Evolutionary conservation across 2,888 invertebrate species (phyloP).

Genomic region (Thecocarcelia acutangulata): DNA sequence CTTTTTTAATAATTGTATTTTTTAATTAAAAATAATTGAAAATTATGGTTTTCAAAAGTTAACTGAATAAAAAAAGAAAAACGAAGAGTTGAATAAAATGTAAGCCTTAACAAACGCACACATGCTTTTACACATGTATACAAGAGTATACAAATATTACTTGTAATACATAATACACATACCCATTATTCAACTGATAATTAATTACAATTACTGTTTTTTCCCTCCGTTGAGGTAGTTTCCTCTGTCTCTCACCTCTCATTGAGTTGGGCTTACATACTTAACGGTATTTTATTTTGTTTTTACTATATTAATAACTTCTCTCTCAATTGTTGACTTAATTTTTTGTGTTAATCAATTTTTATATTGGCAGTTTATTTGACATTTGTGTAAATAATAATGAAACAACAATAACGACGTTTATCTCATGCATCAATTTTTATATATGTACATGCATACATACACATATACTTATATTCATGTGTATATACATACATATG

Average conservation of each 20-base stretch:
- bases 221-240: neutral
- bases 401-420: conserved; percentile 28
- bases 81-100: too few species aligned
- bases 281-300: conserved; percentile 40
- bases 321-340: conserved; percentile 17
- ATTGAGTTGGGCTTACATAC: conserved; percentile 20
- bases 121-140: neutral
- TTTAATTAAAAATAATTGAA: conserved; percentile 58
- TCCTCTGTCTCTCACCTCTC: conserved; percentile 32
- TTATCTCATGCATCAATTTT: conserved; percentile 24
- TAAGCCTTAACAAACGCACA: too few species aligned
- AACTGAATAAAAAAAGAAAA: conserved; percentile 12
- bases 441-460: neutral
- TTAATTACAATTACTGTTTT: conserved; percentile 57
- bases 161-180: neutral
- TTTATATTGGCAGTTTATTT: conserved; percentile 65
- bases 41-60: conserved; percentile 22
- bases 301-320: conserved; percentile 27
- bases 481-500: conserved; percentile 1
- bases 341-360: conserved; percentile 62
- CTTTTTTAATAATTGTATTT: neutral
- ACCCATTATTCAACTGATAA: conserved; percentile 35
- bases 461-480: neutral
- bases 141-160: too few species aligned
- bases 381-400: conserved; percentile 64